These are phyloP conservation scores for Phenganax stokvisi DNA, from an alignment of 92 coral and sea anemone species.

Conservation along the genomic window DNA sequence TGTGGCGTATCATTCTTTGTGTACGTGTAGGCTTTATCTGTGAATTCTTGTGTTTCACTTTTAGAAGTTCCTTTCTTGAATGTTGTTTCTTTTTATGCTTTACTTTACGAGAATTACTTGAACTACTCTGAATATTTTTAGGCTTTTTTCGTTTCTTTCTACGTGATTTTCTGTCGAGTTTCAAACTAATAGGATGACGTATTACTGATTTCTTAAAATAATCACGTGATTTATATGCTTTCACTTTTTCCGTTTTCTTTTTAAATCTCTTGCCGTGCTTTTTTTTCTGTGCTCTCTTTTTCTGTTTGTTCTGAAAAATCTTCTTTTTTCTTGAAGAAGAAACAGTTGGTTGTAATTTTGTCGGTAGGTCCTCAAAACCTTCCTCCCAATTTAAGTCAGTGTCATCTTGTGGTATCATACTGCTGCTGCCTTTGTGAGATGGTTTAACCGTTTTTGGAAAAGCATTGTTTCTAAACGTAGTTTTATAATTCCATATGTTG, in stretches of 20 bases:
- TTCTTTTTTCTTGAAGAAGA: neutral
- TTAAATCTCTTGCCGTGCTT: neutral
- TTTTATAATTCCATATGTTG: neutral
- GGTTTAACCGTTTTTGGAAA: neutral
- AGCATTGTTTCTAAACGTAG: neutral
- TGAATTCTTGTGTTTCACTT: neutral
- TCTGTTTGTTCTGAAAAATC: neutral
- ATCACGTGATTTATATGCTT: neutral
- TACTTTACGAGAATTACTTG: slow-evolving; percentile 8
- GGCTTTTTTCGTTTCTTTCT: neutral
- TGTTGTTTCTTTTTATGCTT: neutral
- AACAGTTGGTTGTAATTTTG: neutral
- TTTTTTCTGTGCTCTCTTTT: neutral
- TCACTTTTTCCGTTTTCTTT: neutral
- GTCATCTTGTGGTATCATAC: neutral
- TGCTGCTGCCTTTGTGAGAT: neutral
- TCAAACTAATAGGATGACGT: neutral
- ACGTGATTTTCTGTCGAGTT: neutral
- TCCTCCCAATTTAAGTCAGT: slow-evolving; percentile 2
- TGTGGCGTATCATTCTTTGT: neutral
- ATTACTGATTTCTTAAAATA: slow-evolving; percentile 22
- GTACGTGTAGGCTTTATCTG: neutral
- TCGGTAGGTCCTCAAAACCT: neutral
- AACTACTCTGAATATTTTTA: neutral
- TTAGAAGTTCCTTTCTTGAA: neutral